A percentile compares a stretch with the other conserved stretches of the same genome.
These are phyloP conservation scores for Andrena flavipes DNA, from an alignment of 2,888 invertebrate species.

Conservation along the genomic window DNA sequence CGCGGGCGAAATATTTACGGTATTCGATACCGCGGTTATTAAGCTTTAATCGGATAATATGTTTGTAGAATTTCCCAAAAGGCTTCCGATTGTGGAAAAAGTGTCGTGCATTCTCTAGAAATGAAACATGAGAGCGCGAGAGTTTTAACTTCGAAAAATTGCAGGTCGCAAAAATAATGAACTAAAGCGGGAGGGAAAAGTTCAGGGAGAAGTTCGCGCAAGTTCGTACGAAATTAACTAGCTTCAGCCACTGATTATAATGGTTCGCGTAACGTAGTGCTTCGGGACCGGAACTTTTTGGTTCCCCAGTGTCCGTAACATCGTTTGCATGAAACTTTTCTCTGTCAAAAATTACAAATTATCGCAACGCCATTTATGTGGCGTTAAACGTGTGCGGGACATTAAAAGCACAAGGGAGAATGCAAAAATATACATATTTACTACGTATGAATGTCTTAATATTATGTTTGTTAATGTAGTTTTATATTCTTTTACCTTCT, in stretches of 20 bases:
- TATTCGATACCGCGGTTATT: background rate
- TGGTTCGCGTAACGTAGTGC: conserved; percentile 29
- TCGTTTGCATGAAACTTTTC: conserved; percentile 41
- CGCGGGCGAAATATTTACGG: background rate
- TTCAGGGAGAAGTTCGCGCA: conserved; percentile 43
- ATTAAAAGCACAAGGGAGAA: background rate
- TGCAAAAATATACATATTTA: background rate
- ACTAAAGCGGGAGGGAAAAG: conserved; percentile 12
- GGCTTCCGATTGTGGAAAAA: background rate
- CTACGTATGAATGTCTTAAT: background rate
- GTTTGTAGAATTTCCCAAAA: too few species aligned
- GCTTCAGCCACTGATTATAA: conserved; percentile 48
- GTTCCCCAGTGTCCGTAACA: conserved; percentile 34
- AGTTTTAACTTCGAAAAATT: conserved; percentile 3
- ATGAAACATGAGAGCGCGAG: conserved; percentile 20
- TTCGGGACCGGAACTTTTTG: conserved; percentile 34
- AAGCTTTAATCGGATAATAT: background rate
- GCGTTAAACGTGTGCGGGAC: background rate
- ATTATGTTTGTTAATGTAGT: too few species aligned
- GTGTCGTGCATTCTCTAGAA: background rate
- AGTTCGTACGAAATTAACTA: conserved; percentile 52
- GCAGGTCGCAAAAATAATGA: conserved; percentile 18
- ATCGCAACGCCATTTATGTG: conserved; percentile 14
- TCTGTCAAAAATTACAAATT: conserved; percentile 31
- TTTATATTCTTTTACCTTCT: too few species aligned